A percentile compares a stretch with the other conserved stretches of the same genome.
These are phyloP conservation scores for Capricornis sumatraensis DNA, from an alignment of 2,113 vertebrate genomes.

Conservation along the genomic window DNA sequence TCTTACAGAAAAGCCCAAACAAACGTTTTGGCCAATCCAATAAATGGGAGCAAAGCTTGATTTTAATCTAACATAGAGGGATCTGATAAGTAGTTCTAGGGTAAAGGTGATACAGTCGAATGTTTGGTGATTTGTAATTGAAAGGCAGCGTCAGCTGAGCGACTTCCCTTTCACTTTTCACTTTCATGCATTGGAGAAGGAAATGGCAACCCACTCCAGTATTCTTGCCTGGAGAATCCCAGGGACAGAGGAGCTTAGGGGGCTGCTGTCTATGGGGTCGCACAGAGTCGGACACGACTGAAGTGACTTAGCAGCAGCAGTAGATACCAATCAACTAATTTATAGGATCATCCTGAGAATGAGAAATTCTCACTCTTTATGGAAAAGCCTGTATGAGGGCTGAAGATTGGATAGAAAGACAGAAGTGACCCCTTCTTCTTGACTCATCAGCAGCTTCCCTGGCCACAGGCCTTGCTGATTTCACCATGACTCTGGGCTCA, in stretches of 20 bases:
- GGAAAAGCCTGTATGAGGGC: not conserved
- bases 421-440: not conserved
- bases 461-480: not conserved
- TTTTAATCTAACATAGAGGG: constrained; percentile 18
- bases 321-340: not conserved
- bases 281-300: no score
- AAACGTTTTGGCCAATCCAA: not conserved
- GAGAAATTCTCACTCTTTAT: not conserved
- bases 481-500: not conserved
- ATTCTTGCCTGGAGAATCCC: no score
- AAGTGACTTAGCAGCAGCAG: no score
- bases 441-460: not conserved
- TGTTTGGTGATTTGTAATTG: not conserved
- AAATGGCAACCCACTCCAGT: no score
- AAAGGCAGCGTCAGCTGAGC: not conserved
- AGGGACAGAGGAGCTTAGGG: no score
- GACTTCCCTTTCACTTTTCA: no score
- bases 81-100: not conserved
- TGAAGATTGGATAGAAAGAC: not conserved
- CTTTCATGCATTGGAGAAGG: no score
- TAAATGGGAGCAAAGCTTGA: not conserved
- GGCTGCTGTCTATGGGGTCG: no score
- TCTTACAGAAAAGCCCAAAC: not conserved
- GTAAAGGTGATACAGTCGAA: not conserved
- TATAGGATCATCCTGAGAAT: not conserved